Percentiles rank a stretch among this genome's conserved stretches.
phyloP scores from a whole-genome alignment of 23 tunicate genomes.

The Phallusia fumigata region DNA sequence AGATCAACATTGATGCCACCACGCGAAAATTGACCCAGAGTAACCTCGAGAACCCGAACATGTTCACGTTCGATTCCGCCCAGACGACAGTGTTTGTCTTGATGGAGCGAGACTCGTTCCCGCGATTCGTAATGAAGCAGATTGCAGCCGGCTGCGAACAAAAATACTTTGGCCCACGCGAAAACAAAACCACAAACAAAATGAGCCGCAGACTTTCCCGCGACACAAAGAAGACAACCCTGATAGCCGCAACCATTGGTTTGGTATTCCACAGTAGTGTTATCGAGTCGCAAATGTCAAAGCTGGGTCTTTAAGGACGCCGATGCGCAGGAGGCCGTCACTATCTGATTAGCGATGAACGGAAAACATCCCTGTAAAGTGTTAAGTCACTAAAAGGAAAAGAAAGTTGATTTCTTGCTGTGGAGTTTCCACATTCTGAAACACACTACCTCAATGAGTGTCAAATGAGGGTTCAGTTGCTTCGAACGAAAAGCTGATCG shows the following conservation, averaged over 20 bases:
- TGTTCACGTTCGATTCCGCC: slow-evolving; percentile 4
- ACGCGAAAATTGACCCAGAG: slow-evolving; percentile 1
- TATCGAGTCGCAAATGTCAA: neutral
- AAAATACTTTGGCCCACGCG: neutral
- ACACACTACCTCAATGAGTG: no score
- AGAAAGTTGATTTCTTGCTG: no score
- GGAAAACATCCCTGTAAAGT: no score
- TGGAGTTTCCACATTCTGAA: no score
- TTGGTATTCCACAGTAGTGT: neutral
- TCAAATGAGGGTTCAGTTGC: no score
- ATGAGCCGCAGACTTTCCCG: neutral
- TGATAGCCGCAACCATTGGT: neutral
- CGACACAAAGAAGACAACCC: slow-evolving; percentile 4
- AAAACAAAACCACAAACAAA: neutral
- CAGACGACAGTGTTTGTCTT: neutral
- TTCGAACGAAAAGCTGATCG: no score
- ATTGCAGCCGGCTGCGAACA: neutral
- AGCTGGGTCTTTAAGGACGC: neutral
- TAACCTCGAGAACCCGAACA: slow-evolving; percentile 16
- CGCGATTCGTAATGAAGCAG: neutral
- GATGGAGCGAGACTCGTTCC: slow-evolving; percentile 23
- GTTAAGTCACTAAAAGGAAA: no score
- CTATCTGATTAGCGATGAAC: no score
- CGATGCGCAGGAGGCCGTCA: no score
- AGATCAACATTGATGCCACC: slow-evolving; percentile 10